Base-by-base conservation (phyloP, 2,113 vertebrate species). In the Turnix velox region DNA sequence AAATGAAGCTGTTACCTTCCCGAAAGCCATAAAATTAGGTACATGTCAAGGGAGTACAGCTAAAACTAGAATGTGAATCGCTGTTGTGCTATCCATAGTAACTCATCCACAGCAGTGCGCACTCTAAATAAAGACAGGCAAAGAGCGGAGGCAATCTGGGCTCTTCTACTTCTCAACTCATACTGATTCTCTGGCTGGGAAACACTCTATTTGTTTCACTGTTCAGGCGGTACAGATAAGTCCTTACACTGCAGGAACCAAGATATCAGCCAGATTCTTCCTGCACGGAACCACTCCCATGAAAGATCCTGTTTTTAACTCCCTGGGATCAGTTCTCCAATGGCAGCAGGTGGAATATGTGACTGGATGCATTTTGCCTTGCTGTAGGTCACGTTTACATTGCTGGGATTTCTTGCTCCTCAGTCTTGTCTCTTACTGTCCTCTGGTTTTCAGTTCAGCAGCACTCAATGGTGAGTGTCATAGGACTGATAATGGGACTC, bases 391-490 rank as follows among this genome's bases (percentile, higher is more conserved):
- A 43, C 52, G 68, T 35, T 84, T 46, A 22, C 12, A 27, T 45
- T 74, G 37, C 54, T 37, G 0, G 1, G 22, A 68, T 75, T 46
- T n/a, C 42, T 72, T 28, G 5, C 12, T 35, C 35, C 43, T 86
- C 35, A 24, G 30, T 30, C 43, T 33, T 59, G 40, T 35, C n/a
- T 40, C 13, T 23, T 51, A 13, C 58, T 58, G 7, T 20, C 46
- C 73, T 92, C 91, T 96, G 87, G 7, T 84, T 89, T 88, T 88
- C 17, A 45, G 43, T 46, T 92, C 73, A 66, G 74, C 57, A 84
- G 83, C 91, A 94, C 92, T 96, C 89, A 25, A 23, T 58, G 1
- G 33, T 86, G 84, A 96, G 71, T 95, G 94, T 52, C 91, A 96
- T 79, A 68, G 85, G 88, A 73, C n/a, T 75, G 94, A 94, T 93